Evolutionary conservation across 2,113 vertebrate genomes (phyloP).

Genomic region (Oreocharis arfaki): DNA sequence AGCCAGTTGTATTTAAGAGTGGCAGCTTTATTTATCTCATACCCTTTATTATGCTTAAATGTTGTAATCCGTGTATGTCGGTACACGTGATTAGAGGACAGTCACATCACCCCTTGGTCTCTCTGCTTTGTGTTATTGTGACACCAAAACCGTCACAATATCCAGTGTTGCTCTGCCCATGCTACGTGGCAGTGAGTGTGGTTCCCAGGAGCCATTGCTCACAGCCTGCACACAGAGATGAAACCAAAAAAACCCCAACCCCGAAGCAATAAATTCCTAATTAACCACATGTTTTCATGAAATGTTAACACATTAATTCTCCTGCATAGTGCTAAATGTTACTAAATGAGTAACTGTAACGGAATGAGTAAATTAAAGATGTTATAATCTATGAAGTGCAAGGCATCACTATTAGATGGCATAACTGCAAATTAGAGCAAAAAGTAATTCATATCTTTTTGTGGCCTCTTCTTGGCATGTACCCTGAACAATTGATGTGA

Average conservation of each 20-base stretch:
- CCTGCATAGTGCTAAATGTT: neutral
- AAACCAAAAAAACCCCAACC: neutral
- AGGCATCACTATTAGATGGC: neutral
- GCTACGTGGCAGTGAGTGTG: accelerated
- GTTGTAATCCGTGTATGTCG: neutral
- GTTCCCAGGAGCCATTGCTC: neutral
- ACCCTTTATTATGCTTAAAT: neutral
- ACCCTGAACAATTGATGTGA: neutral
- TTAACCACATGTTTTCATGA: neutral
- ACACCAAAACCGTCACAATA: neutral
- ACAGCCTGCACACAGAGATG: neutral
- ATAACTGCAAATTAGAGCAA: neutral
- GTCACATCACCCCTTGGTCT: neutral
- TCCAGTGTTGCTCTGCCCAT: neutral
- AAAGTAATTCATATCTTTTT: neutral
- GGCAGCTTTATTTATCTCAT: neutral
- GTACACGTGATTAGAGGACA: neutral
- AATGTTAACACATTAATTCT: neutral
- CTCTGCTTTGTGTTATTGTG: neutral
- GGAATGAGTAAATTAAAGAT: neutral
- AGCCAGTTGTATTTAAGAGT: neutral
- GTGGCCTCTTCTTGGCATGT: neutral
- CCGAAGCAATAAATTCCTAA: neutral
- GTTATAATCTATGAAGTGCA: neutral
- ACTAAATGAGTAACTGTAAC: neutral